These are phyloP conservation scores for Chloroceryle inda DNA, from an alignment of 2,797 vertebrate species.

Conservation along the genomic window DNA sequence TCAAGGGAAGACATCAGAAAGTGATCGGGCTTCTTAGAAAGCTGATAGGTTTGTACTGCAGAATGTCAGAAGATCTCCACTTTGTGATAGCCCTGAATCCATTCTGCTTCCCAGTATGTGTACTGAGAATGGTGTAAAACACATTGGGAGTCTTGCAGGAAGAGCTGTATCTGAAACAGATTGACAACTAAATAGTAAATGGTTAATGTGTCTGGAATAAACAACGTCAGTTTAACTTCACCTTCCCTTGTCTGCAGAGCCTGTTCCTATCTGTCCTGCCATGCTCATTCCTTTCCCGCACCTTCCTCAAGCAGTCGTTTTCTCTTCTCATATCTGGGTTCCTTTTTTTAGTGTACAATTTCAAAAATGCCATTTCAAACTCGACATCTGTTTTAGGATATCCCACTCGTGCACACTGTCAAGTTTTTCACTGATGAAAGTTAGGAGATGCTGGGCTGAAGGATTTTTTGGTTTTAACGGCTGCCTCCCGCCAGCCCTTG, in stretches of 20 bases:
- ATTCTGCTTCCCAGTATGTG: background rate
- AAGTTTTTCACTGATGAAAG: background rate
- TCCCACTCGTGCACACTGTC: background rate
- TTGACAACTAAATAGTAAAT: slow-evolving; percentile 48
- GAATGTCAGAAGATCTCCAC: background rate
- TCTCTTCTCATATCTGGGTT: background rate
- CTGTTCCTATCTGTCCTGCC: background rate
- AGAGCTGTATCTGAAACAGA: background rate
- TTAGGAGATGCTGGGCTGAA: background rate
- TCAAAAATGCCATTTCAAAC: background rate
- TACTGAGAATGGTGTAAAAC: background rate
- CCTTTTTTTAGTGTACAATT: background rate
- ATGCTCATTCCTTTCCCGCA: background rate
- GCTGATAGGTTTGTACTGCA: background rate
- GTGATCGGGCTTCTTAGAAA: background rate
- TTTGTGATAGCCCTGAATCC: background rate
- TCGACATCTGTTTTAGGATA: accelerated
- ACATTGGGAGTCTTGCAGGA: background rate
- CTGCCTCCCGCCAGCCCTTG: background rate
- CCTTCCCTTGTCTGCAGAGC: slow-evolving; percentile 15
- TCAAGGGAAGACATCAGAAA: background rate
- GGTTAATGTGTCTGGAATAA: slow-evolving; percentile 34
- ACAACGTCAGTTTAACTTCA: slow-evolving; percentile 42
- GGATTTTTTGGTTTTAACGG: background rate
- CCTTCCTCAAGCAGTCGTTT: background rate